Evolutionary conservation across 2,113 vertebrate species (phyloP).

Genomic region (Xiphorhynchus elegans): DNA sequence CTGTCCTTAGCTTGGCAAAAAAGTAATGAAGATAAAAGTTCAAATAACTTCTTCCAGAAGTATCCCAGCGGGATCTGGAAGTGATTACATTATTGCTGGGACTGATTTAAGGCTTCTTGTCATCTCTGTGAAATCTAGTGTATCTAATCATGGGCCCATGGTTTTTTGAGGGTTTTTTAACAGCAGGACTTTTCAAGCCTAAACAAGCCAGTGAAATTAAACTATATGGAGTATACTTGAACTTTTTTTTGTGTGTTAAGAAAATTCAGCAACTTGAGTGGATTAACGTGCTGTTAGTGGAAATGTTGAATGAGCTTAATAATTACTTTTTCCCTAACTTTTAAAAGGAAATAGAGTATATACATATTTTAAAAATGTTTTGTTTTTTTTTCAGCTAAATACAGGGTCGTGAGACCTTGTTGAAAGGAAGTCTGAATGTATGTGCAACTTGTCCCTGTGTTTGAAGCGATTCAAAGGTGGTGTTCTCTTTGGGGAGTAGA

Average conservation of each 20-base stretch:
- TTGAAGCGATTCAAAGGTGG: background rate
- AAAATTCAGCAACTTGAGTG: background rate
- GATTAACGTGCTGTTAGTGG: background rate
- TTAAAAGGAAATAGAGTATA: background rate
- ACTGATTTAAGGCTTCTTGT: background rate
- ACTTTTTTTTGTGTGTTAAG: background rate
- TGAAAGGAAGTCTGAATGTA: background rate
- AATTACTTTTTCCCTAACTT: background rate
- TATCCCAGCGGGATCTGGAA: background rate
- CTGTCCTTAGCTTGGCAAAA: background rate
- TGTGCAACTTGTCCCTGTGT: rapidly evolving
- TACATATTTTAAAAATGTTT: background rate
- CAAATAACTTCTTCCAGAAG: background rate
- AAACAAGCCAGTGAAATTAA: background rate
- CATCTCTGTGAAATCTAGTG: background rate
- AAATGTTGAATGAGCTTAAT: background rate
- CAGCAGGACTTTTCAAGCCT: background rate
- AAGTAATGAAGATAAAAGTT: background rate
- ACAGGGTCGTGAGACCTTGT: background rate
- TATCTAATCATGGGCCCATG: background rate
- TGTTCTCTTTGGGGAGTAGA: background rate
- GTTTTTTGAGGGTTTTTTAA: background rate
- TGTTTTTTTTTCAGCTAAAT: background rate
- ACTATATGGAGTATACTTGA: background rate
- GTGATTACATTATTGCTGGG: background rate